Evolutionary conservation across 2,888 invertebrate genomes (phyloP), one percentile per base, ranked within the genome.

Genomic region (Rotaria magnacalcarata): DNA sequence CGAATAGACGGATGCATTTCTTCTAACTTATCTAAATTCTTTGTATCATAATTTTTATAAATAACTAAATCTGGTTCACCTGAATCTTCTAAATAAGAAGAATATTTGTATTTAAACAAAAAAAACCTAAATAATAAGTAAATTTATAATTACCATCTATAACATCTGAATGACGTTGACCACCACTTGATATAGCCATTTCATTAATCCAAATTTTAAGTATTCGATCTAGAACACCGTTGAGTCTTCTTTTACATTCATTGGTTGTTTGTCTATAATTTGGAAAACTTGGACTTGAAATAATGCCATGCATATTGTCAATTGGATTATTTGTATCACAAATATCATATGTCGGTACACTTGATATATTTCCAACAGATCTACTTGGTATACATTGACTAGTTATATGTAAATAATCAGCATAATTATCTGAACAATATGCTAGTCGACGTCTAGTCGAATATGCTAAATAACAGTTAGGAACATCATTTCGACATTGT

Each of bases 281-380:
- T 50, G 86, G 86, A 85, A 75, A 86, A 27, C 6, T 34, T 6
- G 86, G 86, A 85, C 86, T 86, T 24, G 74, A 58, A 43, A 86
- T 41, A 21, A 86, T 14, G 27, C 86, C 86, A n/a, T 84, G 43
- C 10, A 24, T 14, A 47, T 58, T 43, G 5, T 56, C 54, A 47
- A 86, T 86, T 10, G 10, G 2, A n/a, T 43, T 43, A 56, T 41
- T 52, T 21, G 56, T 41, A 47, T 56, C 56, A 84, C 86, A 86
- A 41, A 86, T 54, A 60, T 86, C 58, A 50, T 84, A 56, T 34
- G 8, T 80, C 50, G 27, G 54, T 24, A 85, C 1, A 67, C 19
- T 16, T 50, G 41, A 2, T 21, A 52, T 54, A 50, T n/a, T 27
- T 56, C 43, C 80, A 34, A 8, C 24, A 19, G n/a, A 7, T 80